Evolutionary conservation across 2,113 vertebrate species (phyloP), one percentile per base, ranked within the genome.

Genomic region (Embiotoca jacksoni): DNA sequence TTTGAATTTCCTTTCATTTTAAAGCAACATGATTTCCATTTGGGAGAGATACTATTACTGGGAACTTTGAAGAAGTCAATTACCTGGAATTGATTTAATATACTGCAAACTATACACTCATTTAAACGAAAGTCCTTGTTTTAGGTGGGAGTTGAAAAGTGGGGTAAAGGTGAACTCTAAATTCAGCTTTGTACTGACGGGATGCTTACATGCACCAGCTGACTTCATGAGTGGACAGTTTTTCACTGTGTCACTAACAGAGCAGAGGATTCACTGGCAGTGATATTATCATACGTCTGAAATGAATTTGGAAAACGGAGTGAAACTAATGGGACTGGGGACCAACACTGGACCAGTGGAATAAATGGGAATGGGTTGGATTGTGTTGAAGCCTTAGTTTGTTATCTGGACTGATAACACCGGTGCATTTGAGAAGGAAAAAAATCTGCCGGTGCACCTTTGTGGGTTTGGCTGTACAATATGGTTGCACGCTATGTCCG

Each of bases 261-360:
- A 63, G 47, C 14, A 64, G 72, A 66, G 56, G 6, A 36, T 54
- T 71, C 53, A 11, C 13, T 75, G 7, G 44, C n/a, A 52, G 35
- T 7, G 52, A 74, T 44, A 14, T 52, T 39, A 68, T 63, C 39
- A 7, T 41, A 58, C 52, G 80, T 36, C 67, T 72, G 37, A 67
- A 72, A 84, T 72, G 23, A 68, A 76, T 57, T 39, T 54, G 72
- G 30, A 80, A 74, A 82, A 78, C 9, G 57, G 37, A 80, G 60
- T 77, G 39, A 85, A 78, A 69, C 54, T 64, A 57, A 66, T 71
- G 30, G 61, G 36, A 66, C 49, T 53, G 39, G 69, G 54, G 53
- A 76, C 33, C 16, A 72, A 76, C 67, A 46, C 30, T 44, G 5
- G 10, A 58, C 72, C 63, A 57, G 39, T 14, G 8, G 49, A 47